Percentiles rank a stretch among this genome's conserved stretches.
Conservation (phyloP, 2,888 invertebrate genomes). For the Chrysomela aeneicollis region DNA sequence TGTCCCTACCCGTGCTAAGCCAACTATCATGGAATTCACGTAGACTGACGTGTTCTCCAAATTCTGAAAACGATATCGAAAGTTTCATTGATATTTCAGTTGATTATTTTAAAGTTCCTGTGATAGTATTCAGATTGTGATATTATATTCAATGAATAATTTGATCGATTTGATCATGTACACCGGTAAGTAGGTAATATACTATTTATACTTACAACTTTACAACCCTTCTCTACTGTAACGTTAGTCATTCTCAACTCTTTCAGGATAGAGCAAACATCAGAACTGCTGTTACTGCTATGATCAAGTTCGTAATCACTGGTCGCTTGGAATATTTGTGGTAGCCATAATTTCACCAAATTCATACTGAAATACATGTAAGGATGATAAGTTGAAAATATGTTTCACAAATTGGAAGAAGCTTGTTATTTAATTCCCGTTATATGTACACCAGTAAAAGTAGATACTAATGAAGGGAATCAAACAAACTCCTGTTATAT, state of each 20-base stretch:
- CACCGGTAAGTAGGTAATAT: too few species aligned
- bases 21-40: slow-evolving; percentile 44
- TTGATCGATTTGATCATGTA: too few species aligned
- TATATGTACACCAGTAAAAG: too few species aligned
- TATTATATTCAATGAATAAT: too few species aligned
- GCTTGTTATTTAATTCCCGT: too few species aligned
- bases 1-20: slow-evolving; percentile 34
- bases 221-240: slow-evolving; percentile 28
- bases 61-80: slow-evolving; percentile 44
- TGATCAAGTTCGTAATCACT: slow-evolving; percentile 53
- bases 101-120: too few species aligned
- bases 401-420: too few species aligned
- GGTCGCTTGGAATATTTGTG: slow-evolving; percentile 82
- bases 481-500: too few species aligned
- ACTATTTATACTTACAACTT: slow-evolving; percentile 37
- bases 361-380: slow-evolving; percentile 66
- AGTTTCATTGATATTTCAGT: too few species aligned
- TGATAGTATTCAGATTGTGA: too few species aligned
- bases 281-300: slow-evolving; percentile 51
- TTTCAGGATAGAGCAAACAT: slow-evolving; percentile 63
- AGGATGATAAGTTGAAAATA: too few species aligned
- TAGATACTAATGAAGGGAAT: too few species aligned
- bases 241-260: slow-evolving; percentile 51
- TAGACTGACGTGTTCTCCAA: slow-evolving; percentile 47
- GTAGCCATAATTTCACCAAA: slow-evolving; percentile 85